A percentile compares a stretch with the other conserved stretches of the same genome.
These are phyloP conservation scores for Polyommatus iphigenia DNA, from an alignment of 2,888 invertebrate genomes.

Conservation along the genomic window DNA sequence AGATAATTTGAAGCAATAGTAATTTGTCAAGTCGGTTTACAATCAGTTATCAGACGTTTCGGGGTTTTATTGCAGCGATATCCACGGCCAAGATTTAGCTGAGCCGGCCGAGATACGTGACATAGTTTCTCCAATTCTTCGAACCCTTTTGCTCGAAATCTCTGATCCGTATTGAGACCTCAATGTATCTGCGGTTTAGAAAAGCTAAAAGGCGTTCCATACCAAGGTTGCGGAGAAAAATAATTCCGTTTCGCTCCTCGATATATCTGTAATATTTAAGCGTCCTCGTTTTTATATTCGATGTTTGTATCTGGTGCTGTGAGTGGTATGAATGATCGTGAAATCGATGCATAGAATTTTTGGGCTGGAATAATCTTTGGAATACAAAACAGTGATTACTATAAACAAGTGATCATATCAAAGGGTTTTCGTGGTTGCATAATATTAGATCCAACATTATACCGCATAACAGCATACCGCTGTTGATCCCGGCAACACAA, in stretches of 20 bases:
- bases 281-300: constrained; percentile 6
- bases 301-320: neutral
- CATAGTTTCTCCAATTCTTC: constrained; percentile 34
- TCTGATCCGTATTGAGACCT: constrained; percentile 34
- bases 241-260: constrained; percentile 16
- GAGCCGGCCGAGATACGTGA: constrained; percentile 34
- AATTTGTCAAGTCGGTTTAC: constrained; percentile 28
- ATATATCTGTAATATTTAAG: constrained; percentile 12
- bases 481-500: no score
- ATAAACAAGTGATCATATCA: no score
- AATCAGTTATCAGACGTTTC: constrained; percentile 28
- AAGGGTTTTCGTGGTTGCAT: no score
- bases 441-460: no score
- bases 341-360: no score
- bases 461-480: no score
- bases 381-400: no score
- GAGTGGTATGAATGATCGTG: neutral
- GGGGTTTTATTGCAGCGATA: constrained; percentile 31
- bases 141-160: constrained; percentile 33
- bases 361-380: no score
- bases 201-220: constrained; percentile 32
- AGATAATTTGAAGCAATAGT: constrained; percentile 19
- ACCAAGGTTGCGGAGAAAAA: constrained; percentile 26
- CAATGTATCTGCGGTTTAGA: constrained; percentile 33
- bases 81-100: constrained; percentile 32